Percentiles rank a stretch among this genome's conserved stretches.
These are phyloP conservation scores for Fragum whitleyi DNA, from an alignment of 2,888 invertebrate genomes.

Conservation along the genomic window DNA sequence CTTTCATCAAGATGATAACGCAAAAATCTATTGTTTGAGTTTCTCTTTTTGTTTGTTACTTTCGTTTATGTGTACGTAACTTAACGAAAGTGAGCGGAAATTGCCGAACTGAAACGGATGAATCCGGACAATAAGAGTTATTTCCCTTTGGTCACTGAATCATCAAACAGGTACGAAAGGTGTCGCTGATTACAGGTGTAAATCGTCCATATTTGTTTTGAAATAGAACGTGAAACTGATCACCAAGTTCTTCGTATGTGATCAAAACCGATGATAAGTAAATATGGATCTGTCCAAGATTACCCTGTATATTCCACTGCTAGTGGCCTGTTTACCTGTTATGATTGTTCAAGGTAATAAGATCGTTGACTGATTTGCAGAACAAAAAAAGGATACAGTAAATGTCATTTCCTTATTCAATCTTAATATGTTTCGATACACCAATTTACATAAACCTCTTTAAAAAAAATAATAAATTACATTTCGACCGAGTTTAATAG, in stretches of 20 bases:
- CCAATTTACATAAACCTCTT: too few relatives aligned
- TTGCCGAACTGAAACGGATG: neutral
- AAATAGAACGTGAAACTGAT: neutral
- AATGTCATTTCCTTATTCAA: neutral
- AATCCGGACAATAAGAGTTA: neutral
- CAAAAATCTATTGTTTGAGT: neutral
- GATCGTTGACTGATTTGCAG: neutral
- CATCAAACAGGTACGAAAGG: constrained; percentile 38
- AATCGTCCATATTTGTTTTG: constrained; percentile 49
- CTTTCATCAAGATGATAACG: too few relatives aligned
- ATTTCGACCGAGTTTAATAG: too few relatives aligned
- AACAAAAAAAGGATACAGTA: neutral
- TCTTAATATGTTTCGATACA: too few relatives aligned
- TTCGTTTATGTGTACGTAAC: neutral
- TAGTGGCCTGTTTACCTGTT: constrained; percentile 4
- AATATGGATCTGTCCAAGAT: constrained; percentile 6
- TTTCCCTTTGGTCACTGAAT: neutral
- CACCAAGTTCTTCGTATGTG: neutral
- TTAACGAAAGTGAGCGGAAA: neutral
- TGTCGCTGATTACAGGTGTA: constrained; percentile 52
- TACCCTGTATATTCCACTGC: neutral
- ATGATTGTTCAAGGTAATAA: constrained; percentile 9
- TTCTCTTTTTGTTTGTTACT: neutral
- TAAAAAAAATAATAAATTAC: too few relatives aligned
- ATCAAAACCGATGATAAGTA: neutral